Evolutionary conservation across 1,140 invertebrate species (phyloP), one percentile per base, ranked within the genome.

Genomic region (Drosophila pseudoobscura): DNA sequence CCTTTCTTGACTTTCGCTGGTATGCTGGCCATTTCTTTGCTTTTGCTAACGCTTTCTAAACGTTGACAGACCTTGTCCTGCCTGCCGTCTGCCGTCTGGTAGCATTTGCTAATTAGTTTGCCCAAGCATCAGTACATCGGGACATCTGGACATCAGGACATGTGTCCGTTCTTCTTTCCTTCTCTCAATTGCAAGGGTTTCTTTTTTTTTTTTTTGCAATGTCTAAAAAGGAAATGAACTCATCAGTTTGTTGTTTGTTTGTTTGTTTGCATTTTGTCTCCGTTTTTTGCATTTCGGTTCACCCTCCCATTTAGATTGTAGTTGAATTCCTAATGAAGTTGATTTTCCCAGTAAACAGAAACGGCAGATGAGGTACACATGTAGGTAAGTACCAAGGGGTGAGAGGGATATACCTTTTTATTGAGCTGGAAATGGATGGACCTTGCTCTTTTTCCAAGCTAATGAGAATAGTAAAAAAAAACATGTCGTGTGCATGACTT

Each of bases 41-140:
- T 45, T 44, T 75, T 68, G 76, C 61, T 78, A 75, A 61, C 69
- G 8, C 56, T 69, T 75, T 75, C 66, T 56, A 78, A 71, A 77
- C 60, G 73, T 77, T 72, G 73, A 73, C 71, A 75, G 51, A 35
- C 31, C 3, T 26, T 26, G 24, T 26, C 24, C 24, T 26, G 8
- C 8, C 8, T 9, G 61, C 47, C 15, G 11, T 3, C 31, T n/a
- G 60, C 29, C 74, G 71, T 87, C 78, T 85, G 62, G 35, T 11
- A 13, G 35, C 78, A 80, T 75, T 82, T 88, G 83, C 82, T 87
- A 87, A 87, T 87, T 87, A 87, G 82, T 87, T 87, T 87, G 82
- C 61, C 74, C 66, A 82, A 84, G 69, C 52, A 61, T 56, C 65
- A 66, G 24, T 4, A 26, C 24, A 26, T 26, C 60, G 57, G 71